These are phyloP conservation scores for Cephus pulcher DNA, from an alignment of 2,888 invertebrate genomes.

Conservation along the genomic window DNA sequence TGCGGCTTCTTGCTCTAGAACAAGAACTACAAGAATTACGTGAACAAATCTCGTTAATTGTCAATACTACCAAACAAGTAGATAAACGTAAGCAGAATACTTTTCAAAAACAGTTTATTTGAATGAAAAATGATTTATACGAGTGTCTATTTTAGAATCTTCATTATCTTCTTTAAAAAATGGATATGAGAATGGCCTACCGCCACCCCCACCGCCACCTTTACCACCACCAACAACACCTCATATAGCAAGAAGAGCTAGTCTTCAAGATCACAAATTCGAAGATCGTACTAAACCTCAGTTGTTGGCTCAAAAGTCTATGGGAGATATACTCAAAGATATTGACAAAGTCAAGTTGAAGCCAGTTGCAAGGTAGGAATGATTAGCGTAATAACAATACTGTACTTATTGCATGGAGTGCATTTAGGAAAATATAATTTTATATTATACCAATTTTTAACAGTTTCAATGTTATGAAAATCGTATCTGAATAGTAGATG, in stretches of 20 bases:
- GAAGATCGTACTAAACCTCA: slow-evolving; percentile 52
- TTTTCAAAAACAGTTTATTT: not conserved
- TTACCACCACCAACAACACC: slow-evolving; percentile 59
- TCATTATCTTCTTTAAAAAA: slow-evolving; percentile 35
- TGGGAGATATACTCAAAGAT: slow-evolving; percentile 60
- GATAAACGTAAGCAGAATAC: slow-evolving; percentile 46
- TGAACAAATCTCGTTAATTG: slow-evolving; percentile 61
- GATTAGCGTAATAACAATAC: slow-evolving; percentile 1
- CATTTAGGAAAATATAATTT: slow-evolving; percentile 8
- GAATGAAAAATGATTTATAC: not conserved
- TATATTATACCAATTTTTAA: too few relatives aligned
- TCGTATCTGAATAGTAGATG: too few relatives aligned
- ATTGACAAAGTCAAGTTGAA: slow-evolving; percentile 57
- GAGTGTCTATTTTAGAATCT: slow-evolving; percentile 34
- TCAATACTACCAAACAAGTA: slow-evolving; percentile 53
- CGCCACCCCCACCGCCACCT: slow-evolving; percentile 57
- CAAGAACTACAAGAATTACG: slow-evolving; percentile 62
- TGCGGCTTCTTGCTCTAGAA: slow-evolving; percentile 61
- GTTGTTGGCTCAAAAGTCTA: slow-evolving; percentile 54
- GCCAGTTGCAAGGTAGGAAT: slow-evolving; percentile 54
- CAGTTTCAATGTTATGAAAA: too few relatives aligned
- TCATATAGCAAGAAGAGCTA: slow-evolving; percentile 62
- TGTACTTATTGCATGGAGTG: not conserved
- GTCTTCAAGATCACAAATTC: slow-evolving; percentile 60
- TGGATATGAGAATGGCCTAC: slow-evolving; percentile 16